Percentiles rank a stretch among this genome's conserved stretches.
phyloP scores from a whole-genome alignment of 1,140 invertebrate genomes.

The Akabosia matsudoensis region DNA sequence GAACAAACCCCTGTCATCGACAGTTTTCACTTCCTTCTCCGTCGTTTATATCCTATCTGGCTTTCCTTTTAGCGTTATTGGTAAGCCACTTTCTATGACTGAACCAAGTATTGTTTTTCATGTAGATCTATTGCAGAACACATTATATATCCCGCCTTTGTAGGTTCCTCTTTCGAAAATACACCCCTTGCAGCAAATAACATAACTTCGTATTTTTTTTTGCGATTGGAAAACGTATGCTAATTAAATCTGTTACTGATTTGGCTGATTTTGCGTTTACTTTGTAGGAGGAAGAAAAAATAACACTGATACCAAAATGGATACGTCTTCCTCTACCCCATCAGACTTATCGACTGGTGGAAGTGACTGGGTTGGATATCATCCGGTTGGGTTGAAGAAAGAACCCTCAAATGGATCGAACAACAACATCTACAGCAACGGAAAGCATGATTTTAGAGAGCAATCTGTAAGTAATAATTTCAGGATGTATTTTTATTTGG shows the following conservation, averaged over 20 bases:
- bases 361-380: slow-evolving; percentile 46
- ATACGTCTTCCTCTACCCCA: not conserved
- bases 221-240: not conserved
- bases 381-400: slow-evolving; percentile 44
- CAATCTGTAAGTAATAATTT: slow-evolving; percentile 45
- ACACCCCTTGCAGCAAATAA: too few relatives aligned
- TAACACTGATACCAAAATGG: slow-evolving; percentile 1
- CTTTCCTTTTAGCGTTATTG: not conserved
- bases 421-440: slow-evolving; percentile 46
- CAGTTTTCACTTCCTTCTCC: slow-evolving; percentile 11
- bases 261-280: not conserved
- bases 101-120: not conserved
- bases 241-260: not conserved
- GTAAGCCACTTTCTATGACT: not conserved
- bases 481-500: slow-evolving; percentile 6
- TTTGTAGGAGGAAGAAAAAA: not conserved
- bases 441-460: slow-evolving; percentile 46
- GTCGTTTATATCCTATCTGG: not conserved
- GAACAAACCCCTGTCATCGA: slow-evolving; percentile 9
- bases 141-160: slow-evolving; percentile 8
- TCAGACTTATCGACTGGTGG: slow-evolving; percentile 19
- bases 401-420: slow-evolving; percentile 35
- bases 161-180: too few relatives aligned
- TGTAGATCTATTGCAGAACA: too few relatives aligned
- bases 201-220: not conserved